These are phyloP conservation scores for Eurytoma adleriae DNA, from an alignment of 2,888 invertebrate genomes.

Conservation along the genomic window DNA sequence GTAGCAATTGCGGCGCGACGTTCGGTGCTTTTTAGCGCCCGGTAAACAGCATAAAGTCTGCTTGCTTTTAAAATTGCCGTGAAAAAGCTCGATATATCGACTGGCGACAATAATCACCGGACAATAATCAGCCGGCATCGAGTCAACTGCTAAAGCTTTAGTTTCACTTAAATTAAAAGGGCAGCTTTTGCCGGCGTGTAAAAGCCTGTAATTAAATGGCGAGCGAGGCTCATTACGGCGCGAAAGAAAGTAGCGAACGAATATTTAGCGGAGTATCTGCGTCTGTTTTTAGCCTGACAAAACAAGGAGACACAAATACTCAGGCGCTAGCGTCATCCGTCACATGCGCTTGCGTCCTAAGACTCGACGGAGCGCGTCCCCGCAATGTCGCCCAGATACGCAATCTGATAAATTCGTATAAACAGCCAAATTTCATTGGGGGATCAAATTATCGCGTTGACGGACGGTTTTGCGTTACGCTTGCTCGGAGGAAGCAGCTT, in stretches of 20 bases:
- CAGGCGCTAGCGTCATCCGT: slow-evolving; percentile 5
- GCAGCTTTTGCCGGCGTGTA: not conserved
- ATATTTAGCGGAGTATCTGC: not conserved
- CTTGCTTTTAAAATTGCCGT: no score
- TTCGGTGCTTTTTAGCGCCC: no score
- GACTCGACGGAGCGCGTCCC: not conserved
- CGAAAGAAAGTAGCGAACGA: not conserved
- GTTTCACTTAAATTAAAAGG: not conserved
- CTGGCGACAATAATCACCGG: not conserved
- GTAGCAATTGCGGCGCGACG: no score
- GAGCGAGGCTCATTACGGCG: not conserved
- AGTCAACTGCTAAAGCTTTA: not conserved
- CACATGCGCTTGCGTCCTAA: slow-evolving; percentile 15
- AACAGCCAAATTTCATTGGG: no score
- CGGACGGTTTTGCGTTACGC: no score
- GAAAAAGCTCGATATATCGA: not conserved
- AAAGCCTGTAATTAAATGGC: not conserved
- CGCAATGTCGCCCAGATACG: no score
- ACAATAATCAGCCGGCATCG: not conserved
- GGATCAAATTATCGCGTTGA: no score
- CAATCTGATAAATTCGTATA: no score
- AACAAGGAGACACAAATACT: slow-evolving; percentile 16
- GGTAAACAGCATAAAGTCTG: no score
- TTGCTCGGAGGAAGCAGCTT: no score
- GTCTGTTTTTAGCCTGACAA: slow-evolving; percentile 20